Base-by-base conservation (phyloP, 2,797 vertebrate genomes). In the Mormyrus hasselquistii region DNA sequence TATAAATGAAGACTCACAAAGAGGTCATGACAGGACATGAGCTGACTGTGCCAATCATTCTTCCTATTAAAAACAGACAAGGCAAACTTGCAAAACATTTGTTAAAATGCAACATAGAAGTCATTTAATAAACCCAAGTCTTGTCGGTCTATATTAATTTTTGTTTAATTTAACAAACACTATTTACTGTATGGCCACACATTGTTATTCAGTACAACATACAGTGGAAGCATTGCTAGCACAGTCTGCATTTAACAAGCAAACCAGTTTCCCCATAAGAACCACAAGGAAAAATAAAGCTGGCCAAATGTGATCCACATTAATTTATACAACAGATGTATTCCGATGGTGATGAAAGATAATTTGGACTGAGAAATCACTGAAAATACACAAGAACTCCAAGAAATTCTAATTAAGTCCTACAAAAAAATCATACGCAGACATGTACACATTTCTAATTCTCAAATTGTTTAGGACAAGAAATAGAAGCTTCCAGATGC, bases 251-350 rank as follows among this genome's bases (percentile, higher is more conserved):
- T 79, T 79, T 79, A 41, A 79, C 76, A 79, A 47, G 38, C 38
- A 47, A 79, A 79, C 41, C 76, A 44, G 19, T 79, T n/a, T 79
- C 41, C 29, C 41, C 76, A 79, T 79, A 47, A 41, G 76, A 79
- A 79, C 38, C 76, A n/a, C 76, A 19, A 79, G 38, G 19, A 41
- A 79, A 73, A 73, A 73, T 38, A 73, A 38, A 73, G 38, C 29
- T 38, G 34, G 65, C 29, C 65, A 41, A 79, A 79, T 79, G 76
- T 79, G 41, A 79, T 47, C 47, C 76, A 47, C 7, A 1, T 79
- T 79, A 79, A 41, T 79, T 79, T 44, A 79, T 44, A 79, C 73
- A 79, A 79, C 73, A 79, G 73, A 79, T 44, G 73, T 79, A 79
- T 79, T 79, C 73, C 38, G 73, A 79, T 16, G 73, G 16, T 44